A percentile compares a stretch with the other conserved stretches of the same genome.
Conservation (phyloP, 2,888 invertebrate species). For the Conops quadrifasciatus region DNA sequence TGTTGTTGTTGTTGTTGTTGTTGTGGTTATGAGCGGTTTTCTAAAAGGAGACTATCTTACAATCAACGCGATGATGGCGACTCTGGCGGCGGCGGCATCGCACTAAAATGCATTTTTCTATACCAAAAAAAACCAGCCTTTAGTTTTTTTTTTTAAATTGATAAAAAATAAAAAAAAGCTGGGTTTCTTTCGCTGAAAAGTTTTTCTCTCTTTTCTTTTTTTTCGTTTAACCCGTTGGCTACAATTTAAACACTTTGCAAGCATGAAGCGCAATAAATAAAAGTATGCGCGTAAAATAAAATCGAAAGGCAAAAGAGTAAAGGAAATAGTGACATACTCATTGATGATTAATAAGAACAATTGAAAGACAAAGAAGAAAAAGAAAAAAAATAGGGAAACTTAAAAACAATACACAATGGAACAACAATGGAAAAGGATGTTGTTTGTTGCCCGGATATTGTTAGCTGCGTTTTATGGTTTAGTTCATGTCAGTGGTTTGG, state of each 20-base stretch:
- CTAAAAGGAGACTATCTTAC: conserved; percentile 27
- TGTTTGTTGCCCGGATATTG: too few relatives aligned
- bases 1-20: not conserved
- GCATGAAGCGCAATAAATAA: conserved; percentile 14
- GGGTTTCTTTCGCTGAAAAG: not conserved
- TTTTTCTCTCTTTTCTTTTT: not conserved
- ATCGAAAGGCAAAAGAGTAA: not conserved
- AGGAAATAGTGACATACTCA: conserved; percentile 25
- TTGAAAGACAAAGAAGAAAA: not conserved
- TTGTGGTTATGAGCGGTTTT: conserved; percentile 10
- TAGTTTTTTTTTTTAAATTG: too few relatives aligned
- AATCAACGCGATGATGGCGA: too few relatives aligned
- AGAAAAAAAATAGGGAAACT: not conserved
- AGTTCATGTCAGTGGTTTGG: too few relatives aligned
- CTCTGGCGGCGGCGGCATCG: not conserved
- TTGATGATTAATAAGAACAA: conserved; percentile 7
- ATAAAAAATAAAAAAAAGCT: conserved; percentile 3
- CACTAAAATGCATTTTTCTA: conserved; percentile 13
- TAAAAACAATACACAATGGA: not conserved
- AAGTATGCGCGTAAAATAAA: not conserved
- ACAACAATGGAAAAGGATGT: not conserved
- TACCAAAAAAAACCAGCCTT: not conserved
- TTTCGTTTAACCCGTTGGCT: conserved; percentile 19
- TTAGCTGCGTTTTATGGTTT: not conserved
- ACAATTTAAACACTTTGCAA: conserved; percentile 31